These are phyloP conservation scores for Thunnus maccoyii DNA, from an alignment of 2,113 vertebrate genomes.

Conservation along the genomic window DNA sequence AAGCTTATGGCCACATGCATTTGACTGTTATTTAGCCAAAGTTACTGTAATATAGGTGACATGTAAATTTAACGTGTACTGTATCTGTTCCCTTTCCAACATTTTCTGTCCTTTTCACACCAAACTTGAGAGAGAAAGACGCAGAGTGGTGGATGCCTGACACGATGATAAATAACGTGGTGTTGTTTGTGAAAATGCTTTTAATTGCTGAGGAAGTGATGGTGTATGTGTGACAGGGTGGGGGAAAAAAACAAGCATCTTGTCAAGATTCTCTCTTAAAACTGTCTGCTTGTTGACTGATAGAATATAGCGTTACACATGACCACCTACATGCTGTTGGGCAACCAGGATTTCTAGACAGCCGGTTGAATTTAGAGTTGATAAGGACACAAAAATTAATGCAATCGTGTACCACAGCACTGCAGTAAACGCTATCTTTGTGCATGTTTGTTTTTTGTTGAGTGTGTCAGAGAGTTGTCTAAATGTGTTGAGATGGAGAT, in stretches of 20 bases:
- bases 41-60: not conserved
- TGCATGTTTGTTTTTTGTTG: too few species aligned
- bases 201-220: conserved; percentile 60
- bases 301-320: conserved; percentile 31
- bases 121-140: conserved; percentile 20
- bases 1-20: not conserved
- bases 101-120: conserved; percentile 34
- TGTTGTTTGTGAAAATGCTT: conserved; percentile 49
- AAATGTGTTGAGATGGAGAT: too few species aligned
- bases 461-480: not conserved
- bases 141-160: conserved; percentile 22
- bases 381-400: not conserved
- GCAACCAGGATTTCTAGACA: not conserved
- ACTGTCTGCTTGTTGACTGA: conserved; percentile 40
- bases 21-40: not conserved
- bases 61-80: not conserved
- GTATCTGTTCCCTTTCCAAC: not conserved
- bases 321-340: not conserved
- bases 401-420: not conserved
- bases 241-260: conserved; percentile 30
- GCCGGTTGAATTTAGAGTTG: not conserved
- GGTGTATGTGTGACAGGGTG: conserved; percentile 49
- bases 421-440: too few species aligned
- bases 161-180: conserved; percentile 60
- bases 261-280: conserved; percentile 32